Percentiles rank a stretch among this genome's conserved stretches.
These are phyloP conservation scores for Cossypha caffra DNA, from an alignment of 2,797 vertebrate species.

Conservation along the genomic window DNA sequence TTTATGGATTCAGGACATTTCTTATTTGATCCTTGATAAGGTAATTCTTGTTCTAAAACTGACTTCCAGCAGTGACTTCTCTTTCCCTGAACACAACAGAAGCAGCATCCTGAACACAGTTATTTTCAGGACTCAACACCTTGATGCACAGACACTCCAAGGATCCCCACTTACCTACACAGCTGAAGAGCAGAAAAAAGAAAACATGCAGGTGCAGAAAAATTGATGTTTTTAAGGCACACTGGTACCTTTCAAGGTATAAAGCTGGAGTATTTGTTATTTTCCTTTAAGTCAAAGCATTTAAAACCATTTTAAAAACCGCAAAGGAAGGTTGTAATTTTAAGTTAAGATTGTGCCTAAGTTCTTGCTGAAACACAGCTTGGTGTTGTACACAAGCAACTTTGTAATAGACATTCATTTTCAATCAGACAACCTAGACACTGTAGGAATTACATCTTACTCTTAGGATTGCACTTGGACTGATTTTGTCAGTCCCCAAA, in stretches of 20 bases:
- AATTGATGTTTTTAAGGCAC: neutral
- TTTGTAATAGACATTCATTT: neutral
- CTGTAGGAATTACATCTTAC: neutral
- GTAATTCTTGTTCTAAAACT: neutral
- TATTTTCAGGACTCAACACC: neutral
- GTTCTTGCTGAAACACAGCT: neutral
- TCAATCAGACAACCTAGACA: neutral
- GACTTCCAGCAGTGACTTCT: neutral
- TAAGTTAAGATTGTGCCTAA: neutral
- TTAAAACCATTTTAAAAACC: neutral
- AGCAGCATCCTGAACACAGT: neutral
- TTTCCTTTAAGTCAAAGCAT: neutral
- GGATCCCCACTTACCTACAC: neutral
- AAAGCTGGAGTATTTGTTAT: neutral
- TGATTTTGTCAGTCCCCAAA: conserved; percentile 9
- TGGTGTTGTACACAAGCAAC: neutral
- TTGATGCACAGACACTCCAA: neutral
- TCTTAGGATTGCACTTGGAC: neutral
- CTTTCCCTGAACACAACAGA: neutral
- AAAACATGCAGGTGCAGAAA: neutral
- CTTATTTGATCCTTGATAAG: neutral
- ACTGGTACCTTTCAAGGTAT: neutral
- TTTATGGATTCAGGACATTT: neutral
- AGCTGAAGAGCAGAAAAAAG: neutral
- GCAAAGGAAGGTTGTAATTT: neutral